These are phyloP conservation scores for Carabus problematicus DNA, from an alignment of 2,888 invertebrate species.

Conservation along the genomic window DNA sequence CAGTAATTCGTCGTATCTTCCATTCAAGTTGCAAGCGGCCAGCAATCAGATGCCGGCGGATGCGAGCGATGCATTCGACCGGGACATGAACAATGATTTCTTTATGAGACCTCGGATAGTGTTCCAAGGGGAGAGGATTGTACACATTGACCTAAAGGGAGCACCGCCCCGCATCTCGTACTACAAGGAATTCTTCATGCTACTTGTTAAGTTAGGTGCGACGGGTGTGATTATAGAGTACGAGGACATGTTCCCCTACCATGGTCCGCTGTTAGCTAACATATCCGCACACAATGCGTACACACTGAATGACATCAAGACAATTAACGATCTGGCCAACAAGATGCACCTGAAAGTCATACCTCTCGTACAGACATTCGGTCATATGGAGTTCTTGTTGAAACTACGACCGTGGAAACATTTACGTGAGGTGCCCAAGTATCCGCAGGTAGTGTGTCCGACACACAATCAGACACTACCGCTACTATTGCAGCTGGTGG, in stretches of 20 bases:
- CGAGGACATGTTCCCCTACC: constrained; percentile 88
- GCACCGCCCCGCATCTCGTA: constrained; percentile 76
- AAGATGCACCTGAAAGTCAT: constrained; percentile 71
- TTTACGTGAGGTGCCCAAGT: constrained; percentile 69
- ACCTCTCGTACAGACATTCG: constrained; percentile 86
- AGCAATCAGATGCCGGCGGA: constrained; percentile 10
- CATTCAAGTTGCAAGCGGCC: constrained; percentile 21
- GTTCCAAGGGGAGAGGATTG: constrained; percentile 64
- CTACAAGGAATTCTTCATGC: constrained; percentile 67
- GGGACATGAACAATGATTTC: constrained; percentile 21
- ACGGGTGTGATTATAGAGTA: constrained; percentile 84
- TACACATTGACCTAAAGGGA: constrained; percentile 87
- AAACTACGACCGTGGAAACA: constrained; percentile 73
- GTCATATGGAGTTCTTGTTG: constrained; percentile 81
- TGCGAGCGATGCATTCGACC: constrained; percentile 25
- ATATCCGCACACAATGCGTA: constrained; percentile 73
- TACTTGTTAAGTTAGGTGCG: constrained; percentile 70
- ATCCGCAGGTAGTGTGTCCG: constrained; percentile 75
- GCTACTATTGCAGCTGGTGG: constrained; percentile 72
- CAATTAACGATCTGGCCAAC: constrained; percentile 63
- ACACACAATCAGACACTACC: constrained; percentile 64
- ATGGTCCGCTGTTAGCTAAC: constrained; percentile 63
- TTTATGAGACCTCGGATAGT: constrained; percentile 29
- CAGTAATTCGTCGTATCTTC: constrained; percentile 15
- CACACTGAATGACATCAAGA: constrained; percentile 61